These are phyloP conservation scores for Dufourea novaeangliae DNA, from an alignment of 1,140 invertebrate species.

Conservation along the genomic window DNA sequence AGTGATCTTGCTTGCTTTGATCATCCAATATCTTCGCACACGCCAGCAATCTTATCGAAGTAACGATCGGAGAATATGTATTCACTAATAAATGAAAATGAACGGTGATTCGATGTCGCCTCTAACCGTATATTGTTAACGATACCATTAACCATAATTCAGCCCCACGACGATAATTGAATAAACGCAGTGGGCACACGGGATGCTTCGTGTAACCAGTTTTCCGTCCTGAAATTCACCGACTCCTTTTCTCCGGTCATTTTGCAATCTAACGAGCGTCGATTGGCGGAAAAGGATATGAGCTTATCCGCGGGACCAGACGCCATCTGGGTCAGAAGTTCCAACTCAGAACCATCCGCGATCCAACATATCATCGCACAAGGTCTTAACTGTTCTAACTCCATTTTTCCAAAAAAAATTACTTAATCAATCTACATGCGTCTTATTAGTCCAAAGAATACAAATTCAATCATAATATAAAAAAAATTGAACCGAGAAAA, in stretches of 20 bases:
- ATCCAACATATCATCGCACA: too few species aligned
- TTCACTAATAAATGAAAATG: slow-evolving; percentile 19
- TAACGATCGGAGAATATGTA: background rate
- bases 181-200: background rate
- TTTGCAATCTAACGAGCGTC: slow-evolving; percentile 55
- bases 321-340: slow-evolving; percentile 29
- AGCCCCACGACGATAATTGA: background rate
- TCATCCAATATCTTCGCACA: background rate
- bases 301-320: slow-evolving; percentile 16
- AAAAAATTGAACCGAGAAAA: too few species aligned
- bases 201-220: slow-evolving; percentile 11
- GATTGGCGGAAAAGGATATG: slow-evolving; percentile 53
- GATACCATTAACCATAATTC: slow-evolving; percentile 9
- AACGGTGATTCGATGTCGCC: background rate
- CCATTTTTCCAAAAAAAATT: too few species aligned
- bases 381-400: too few species aligned
- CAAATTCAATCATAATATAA: too few species aligned
- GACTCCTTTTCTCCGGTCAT: slow-evolving; percentile 38
- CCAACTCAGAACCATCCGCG: background rate
- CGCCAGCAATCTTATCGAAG: background rate
- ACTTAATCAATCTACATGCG: too few species aligned
- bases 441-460: too few species aligned
- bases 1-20: background rate
- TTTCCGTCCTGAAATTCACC: slow-evolving; percentile 30
- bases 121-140: background rate